A percentile compares a stretch with the other conserved stretches of the same genome.
Conservation (phyloP, 2,888 invertebrate species). For the Drosophila meridiana region DNA sequence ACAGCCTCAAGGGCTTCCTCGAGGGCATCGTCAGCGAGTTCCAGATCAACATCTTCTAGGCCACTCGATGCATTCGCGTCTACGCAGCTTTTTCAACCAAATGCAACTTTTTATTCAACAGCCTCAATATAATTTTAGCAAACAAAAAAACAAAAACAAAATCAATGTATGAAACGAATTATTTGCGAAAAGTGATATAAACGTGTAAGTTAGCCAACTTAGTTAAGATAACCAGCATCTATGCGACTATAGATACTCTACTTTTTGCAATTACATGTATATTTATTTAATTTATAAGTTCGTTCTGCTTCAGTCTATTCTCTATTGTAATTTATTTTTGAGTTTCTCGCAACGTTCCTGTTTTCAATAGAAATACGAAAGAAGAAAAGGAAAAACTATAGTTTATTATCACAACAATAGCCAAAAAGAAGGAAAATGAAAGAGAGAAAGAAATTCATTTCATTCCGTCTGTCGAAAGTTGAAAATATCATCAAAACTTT, state of each 20-base stretch:
- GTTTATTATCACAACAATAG: slow-evolving; percentile 35
- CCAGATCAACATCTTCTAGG: slow-evolving; percentile 83
- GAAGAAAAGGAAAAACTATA: slow-evolving; percentile 7
- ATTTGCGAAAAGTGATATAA: slow-evolving; percentile 84
- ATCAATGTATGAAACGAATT: slow-evolving; percentile 57
- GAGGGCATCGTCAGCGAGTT: slow-evolving; percentile 84
- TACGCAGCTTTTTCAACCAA: slow-evolving; percentile 53
- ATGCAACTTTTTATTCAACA: slow-evolving; percentile 60
- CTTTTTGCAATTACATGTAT: slow-evolving; percentile 67
- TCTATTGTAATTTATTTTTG: slow-evolving; percentile 51
- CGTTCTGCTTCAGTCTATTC: slow-evolving; percentile 46
- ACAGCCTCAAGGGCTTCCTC: slow-evolving; percentile 82
- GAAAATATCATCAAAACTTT: slow-evolving; percentile 18
- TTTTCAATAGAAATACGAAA: slow-evolving; percentile 23
- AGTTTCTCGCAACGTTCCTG: slow-evolving; percentile 72
- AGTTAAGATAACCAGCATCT: slow-evolving; percentile 51
- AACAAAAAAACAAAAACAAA: slow-evolving; percentile 1
- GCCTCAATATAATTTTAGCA: slow-evolving; percentile 71
- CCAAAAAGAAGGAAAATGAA: slow-evolving; percentile 14
- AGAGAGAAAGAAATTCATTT: slow-evolving; percentile 12
- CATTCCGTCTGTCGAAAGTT: slow-evolving; percentile 33
- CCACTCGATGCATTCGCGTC: slow-evolving; percentile 9
- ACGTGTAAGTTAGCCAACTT: slow-evolving; percentile 80
- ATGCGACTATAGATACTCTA: slow-evolving; percentile 21
- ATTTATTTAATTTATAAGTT: slow-evolving; percentile 64